These are phyloP conservation scores for Papilio elwesi DNA, from an alignment of 2,888 invertebrate species.

Conservation along the genomic window DNA sequence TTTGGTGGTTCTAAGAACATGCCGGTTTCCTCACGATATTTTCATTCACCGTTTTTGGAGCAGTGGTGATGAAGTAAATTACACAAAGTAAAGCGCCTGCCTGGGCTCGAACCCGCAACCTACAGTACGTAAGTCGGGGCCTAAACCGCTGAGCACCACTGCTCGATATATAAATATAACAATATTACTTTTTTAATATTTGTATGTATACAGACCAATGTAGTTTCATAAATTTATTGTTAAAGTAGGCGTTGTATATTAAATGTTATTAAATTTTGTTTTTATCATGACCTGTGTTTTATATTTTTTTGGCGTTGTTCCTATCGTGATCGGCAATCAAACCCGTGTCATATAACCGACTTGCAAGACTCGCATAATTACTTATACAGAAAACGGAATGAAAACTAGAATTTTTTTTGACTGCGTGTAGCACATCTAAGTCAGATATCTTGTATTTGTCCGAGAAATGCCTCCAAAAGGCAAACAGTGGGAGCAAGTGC, in stretches of 20 bases:
- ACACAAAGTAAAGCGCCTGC: no score
- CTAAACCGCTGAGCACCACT: no score
- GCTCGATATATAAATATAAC: no score
- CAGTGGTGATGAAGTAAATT: no score
- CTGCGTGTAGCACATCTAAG: slow-evolving; percentile 47
- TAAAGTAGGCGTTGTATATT: not conserved
- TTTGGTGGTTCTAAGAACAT: no score
- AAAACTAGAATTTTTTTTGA: no score
- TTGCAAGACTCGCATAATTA: slow-evolving; percentile 19
- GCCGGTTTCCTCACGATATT: no score
- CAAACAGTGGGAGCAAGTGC: no score
- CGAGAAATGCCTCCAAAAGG: no score
- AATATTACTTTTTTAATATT: not conserved
- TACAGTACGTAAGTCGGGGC: no score
- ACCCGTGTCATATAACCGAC: not conserved
- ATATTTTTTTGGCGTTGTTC: not conserved
- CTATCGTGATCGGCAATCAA: not conserved
- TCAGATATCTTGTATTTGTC: slow-evolving; percentile 30
- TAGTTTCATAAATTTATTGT: not conserved
- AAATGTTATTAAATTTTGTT: slow-evolving; percentile 8
- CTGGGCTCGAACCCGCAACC: no score
- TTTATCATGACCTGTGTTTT: not conserved
- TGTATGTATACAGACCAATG: not conserved
- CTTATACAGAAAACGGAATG: slow-evolving; percentile 32
- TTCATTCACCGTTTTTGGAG: no score